These are phyloP conservation scores for Chrysogorgia sp. DNA, from an alignment of 92 coral and sea anemone genomes.

Conservation along the genomic window DNA sequence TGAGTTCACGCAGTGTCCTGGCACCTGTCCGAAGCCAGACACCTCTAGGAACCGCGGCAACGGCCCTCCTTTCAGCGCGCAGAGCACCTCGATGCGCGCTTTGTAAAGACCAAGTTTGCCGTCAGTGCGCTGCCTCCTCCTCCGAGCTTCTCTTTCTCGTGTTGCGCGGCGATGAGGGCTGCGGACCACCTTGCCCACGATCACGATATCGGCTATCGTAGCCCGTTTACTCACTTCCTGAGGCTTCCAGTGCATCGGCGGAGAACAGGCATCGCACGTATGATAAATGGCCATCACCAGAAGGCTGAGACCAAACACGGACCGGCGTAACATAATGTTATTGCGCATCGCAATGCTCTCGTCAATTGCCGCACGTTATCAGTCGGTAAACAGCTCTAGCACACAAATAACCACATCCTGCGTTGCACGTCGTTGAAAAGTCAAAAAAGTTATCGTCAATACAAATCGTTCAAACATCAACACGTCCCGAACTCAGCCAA, in stretches of 20 bases:
- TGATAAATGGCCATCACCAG: constrained; percentile 21
- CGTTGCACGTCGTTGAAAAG: constrained; percentile 9
- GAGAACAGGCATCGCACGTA: constrained; percentile 73
- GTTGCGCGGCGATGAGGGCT: constrained; percentile 52
- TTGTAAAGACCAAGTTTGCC: constrained; percentile 61
- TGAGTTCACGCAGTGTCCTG: constrained; percentile 74
- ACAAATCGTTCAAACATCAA: background rate
- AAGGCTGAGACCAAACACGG: background rate
- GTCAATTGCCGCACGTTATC: background rate
- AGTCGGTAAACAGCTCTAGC: constrained; percentile 6
- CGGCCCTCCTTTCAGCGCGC: constrained; percentile 77
- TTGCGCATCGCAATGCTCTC: constrained; percentile 1
- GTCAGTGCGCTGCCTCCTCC: too few species aligned
- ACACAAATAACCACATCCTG: constrained; percentile 11
- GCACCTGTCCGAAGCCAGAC: constrained; percentile 75
- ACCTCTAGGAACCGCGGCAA: constrained; percentile 68
- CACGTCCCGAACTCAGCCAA: constrained; percentile 1
- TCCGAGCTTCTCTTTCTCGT: constrained; percentile 35
- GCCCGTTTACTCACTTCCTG: constrained; percentile 68
- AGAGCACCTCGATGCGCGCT: constrained; percentile 74
- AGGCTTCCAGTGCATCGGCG: constrained; percentile 69
- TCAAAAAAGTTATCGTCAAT: constrained; percentile 20
- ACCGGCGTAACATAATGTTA: background rate
- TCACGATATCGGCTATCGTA: constrained; percentile 72
- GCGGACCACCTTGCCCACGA: constrained; percentile 76